Conservation (phyloP, 2,888 invertebrate species). For the Anodontia alba region DNA sequence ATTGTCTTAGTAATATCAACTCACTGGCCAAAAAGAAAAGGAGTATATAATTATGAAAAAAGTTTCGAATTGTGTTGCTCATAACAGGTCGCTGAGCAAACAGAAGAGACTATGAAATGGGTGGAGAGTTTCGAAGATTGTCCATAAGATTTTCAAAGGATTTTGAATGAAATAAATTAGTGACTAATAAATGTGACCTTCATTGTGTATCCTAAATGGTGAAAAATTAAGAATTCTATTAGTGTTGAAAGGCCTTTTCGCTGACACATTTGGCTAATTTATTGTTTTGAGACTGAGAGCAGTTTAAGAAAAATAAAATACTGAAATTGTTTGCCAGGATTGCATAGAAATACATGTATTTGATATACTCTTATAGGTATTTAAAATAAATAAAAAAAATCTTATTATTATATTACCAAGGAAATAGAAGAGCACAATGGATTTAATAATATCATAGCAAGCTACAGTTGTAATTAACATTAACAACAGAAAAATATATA, state of each 20-base stretch:
- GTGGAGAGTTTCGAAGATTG: conserved; percentile 10
- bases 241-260: not conserved
- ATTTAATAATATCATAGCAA: too few species aligned
- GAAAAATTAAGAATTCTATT: conserved; percentile 1
- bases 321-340: too few species aligned
- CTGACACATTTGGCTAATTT: too few species aligned
- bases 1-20: not conserved
- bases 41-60: not conserved
- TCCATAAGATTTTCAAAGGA: not conserved
- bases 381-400: too few species aligned
- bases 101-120: not conserved
- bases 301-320: too few species aligned
- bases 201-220: conserved; percentile 7
- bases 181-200: not conserved
- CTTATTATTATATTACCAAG: too few species aligned
- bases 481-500: too few species aligned
- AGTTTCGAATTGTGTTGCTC: not conserved
- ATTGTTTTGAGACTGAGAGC: too few species aligned
- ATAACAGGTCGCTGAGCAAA: not conserved
- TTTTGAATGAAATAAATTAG: not conserved
- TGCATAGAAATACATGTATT: too few species aligned
- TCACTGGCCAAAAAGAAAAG: conserved; percentile 1
- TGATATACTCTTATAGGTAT: too few species aligned
- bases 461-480: too few species aligned
- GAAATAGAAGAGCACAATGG: too few species aligned